Evolutionary conservation across 53 echinoderm and acorn worm species (phyloP), one percentile per base, ranked within the genome.

Genomic region (Apostichopus leukothele): DNA sequence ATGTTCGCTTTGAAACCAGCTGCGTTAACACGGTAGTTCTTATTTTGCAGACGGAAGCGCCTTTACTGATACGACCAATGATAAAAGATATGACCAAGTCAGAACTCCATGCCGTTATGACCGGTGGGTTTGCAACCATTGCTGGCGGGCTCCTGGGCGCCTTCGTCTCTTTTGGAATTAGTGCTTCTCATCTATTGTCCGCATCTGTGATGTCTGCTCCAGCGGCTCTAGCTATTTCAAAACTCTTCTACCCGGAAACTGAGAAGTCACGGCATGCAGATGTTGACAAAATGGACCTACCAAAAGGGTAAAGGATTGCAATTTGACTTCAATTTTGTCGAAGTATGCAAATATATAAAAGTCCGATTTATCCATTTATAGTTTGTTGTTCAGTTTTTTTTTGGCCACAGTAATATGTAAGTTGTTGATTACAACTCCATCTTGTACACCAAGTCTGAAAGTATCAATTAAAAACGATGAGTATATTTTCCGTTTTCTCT

Each of bases 191-290:
- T 90, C 91, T 94, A 26, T 84, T 94, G 39, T 67, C 91, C 2
- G 94, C 94, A 10, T 94, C 94, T 7, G 94, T 94, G 1, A 85
- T 85, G 85, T 85, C 85, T 21, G 85, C 85, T 5, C 85, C 85
- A 13, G 85, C 85, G 23, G 85, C 85, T 51, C 50, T 85, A 9
- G 85, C 85, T 6, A 93, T 97, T n/a, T 75, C 97, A 0, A 97
- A 97, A 68, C 81, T 97, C 79, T 97, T 95, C 83, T 95, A 95
- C 77, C 97, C 97, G 6, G 97, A 97, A 87, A 91, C 90, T 4
- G 94, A 93, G 53, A 88, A 89, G 71, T 95, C 97, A 1, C 61
- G 92, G 71, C 91, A 95, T 3, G 76, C 73, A 9, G 94, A 89
- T 18, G 90, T 75, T 1, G 95, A 90, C 14, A 88, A 95, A 63